Conservation (phyloP, 2,113 vertebrate species). For the Malurus elegans region DNA sequence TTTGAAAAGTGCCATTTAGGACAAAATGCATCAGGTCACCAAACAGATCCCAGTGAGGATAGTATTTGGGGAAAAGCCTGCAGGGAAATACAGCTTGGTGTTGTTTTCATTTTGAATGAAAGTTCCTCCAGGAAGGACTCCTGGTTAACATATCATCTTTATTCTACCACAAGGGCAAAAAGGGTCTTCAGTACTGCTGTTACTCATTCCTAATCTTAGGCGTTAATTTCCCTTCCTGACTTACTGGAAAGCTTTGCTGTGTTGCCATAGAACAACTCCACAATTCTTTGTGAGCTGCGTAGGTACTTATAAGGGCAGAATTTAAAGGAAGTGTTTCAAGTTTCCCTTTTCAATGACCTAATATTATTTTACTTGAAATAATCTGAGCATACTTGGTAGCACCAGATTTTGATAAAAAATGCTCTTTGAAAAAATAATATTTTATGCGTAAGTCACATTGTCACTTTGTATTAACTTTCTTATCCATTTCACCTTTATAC, state of each 20-base stretch:
- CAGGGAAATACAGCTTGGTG: not conserved
- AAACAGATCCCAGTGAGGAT: not conserved
- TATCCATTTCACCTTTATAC: constrained; percentile 51
- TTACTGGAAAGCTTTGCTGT: not conserved
- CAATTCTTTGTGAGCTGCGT: not conserved
- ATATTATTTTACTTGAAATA: constrained; percentile 35
- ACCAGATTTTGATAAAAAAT: constrained; percentile 50
- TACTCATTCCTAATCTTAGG: not conserved
- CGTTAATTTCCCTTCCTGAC: not conserved
- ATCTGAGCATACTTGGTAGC: constrained; percentile 7
- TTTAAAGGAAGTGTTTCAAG: not conserved
- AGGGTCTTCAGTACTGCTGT: not conserved
- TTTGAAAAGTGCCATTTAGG: not conserved
- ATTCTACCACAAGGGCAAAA: not conserved
- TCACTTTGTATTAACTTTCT: constrained; percentile 64
- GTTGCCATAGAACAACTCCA: not conserved
- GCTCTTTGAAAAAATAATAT: constrained; percentile 40
- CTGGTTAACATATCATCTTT: not conserved
- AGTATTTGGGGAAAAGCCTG: not conserved
- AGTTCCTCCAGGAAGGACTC: not conserved
- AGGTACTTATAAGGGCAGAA: not conserved
- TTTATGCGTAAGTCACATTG: constrained; percentile 61
- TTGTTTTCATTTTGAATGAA: not conserved
- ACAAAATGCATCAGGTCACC: not conserved
- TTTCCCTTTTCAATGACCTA: not conserved